phyloP scores from a whole-genome alignment of 35 echinoderm and acorn worm genomes.

The Chiridota heheva region DNA sequence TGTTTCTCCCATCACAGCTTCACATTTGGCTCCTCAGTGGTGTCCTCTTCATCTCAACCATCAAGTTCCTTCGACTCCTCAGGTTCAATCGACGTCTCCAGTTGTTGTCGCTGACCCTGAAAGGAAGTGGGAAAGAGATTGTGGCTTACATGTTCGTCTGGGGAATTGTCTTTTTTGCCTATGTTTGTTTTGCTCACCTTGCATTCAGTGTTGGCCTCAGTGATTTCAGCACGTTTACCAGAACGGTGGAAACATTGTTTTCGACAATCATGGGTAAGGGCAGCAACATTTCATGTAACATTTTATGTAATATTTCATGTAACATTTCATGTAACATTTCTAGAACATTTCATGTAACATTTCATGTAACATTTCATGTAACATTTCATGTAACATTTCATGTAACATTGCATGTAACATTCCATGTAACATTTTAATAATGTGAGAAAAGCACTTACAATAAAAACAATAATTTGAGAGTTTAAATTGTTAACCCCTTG shows the following conservation, averaged over 20 bases:
- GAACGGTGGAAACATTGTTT: constrained; percentile 86
- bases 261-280: constrained; percentile 87
- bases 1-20: constrained; percentile 41
- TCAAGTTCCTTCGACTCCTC: constrained; percentile 85
- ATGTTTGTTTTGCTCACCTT: constrained; percentile 50
- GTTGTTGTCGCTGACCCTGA: constrained; percentile 71
- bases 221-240: constrained; percentile 68
- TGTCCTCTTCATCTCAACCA: constrained; percentile 75
- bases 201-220: constrained; percentile 46
- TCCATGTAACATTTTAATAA: background rate
- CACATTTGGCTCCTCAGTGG: constrained; percentile 58
- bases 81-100: constrained; percentile 85
- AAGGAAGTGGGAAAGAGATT: constrained; percentile 53
- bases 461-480: no score
- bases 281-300: background rate
- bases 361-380: background rate
- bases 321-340: background rate
- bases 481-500: no score
- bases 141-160: constrained; percentile 75
- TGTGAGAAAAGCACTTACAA: background rate
- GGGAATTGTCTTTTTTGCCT: constrained; percentile 85
- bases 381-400: background rate
- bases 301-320: background rate
- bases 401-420: background rate
- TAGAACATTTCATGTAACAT: background rate